Percentiles rank a stretch among this genome's conserved stretches.
These are phyloP conservation scores for Tricholaema leucomelas DNA, from an alignment of 2,113 vertebrate species.

Conservation along the genomic window DNA sequence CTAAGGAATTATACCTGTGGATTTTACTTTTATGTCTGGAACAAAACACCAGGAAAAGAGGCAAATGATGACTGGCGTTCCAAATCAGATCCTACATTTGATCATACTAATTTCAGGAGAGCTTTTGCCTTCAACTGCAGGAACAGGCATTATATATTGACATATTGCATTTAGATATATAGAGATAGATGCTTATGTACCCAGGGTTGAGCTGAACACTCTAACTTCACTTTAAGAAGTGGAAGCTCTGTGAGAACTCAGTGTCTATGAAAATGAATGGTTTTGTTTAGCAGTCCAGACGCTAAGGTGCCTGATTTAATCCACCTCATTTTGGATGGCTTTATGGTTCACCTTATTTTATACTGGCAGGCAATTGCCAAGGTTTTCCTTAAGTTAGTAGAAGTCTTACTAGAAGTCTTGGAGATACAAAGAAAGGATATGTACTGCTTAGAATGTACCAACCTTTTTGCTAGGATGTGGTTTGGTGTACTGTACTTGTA, in stretches of 20 bases:
- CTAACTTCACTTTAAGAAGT: not conserved
- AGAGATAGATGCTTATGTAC: not conserved
- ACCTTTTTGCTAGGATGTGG: not conserved
- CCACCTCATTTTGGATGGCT: not conserved
- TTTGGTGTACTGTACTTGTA: not conserved
- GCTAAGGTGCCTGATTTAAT: not conserved
- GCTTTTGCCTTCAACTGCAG: not conserved
- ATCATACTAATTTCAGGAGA: not conserved
- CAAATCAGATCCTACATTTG: not conserved
- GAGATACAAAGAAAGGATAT: not conserved
- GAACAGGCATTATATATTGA: not conserved
- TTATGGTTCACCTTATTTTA: not conserved
- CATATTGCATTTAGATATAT: not conserved
- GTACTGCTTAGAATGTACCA: not conserved
- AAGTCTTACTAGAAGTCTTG: not conserved
- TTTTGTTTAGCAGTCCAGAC: not conserved
- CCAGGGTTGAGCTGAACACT: not conserved
- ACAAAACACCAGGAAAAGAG: not conserved
- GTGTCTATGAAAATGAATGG: not conserved
- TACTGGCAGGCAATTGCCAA: not conserved
- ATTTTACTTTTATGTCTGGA: not conserved
- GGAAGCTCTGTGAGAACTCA: not conserved
- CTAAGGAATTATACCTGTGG: not conserved
- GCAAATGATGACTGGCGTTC: not conserved
- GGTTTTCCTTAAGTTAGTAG: not conserved